Conservation (phyloP, 2,888 invertebrate genomes). For the Drosophila ochracea region DNA sequence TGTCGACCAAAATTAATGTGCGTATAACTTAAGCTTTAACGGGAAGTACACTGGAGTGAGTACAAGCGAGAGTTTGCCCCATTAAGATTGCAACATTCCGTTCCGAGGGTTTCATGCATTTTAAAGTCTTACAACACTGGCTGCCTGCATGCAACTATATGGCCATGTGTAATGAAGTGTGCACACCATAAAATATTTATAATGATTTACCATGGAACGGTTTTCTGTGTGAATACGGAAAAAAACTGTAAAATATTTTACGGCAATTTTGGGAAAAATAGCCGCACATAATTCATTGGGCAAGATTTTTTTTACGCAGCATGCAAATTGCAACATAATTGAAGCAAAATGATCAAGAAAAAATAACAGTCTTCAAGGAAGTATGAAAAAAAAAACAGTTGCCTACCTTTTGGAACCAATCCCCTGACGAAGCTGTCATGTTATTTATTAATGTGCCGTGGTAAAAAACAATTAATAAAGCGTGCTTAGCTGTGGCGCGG, state of each 20-base stretch:
- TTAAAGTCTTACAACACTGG: constrained; percentile 54
- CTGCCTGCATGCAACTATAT: constrained; percentile 35
- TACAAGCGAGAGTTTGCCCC: constrained; percentile 20
- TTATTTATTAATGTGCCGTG: constrained; percentile 52
- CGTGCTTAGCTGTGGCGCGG: constrained; percentile 29
- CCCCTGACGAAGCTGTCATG: constrained; percentile 35
- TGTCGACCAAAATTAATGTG: constrained; percentile 74
- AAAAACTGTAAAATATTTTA: constrained; percentile 29
- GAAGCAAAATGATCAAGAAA: constrained; percentile 57
- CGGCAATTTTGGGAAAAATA: constrained; percentile 44
- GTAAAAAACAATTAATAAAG: constrained; percentile 58
- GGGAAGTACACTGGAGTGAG: background rate
- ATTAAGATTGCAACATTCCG: constrained; percentile 70
- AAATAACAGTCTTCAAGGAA: background rate
- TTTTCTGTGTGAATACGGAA: background rate
- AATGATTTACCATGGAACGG: constrained; percentile 61
- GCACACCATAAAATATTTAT: constrained; percentile 71
- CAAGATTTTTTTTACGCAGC: constrained; percentile 68
- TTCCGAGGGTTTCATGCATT: constrained; percentile 68
- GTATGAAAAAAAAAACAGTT: constrained; percentile 6
- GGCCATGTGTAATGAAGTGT: constrained; percentile 73
- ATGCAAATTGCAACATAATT: constrained; percentile 74
- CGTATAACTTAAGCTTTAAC: constrained; percentile 60
- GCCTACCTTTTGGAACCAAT: constrained; percentile 33
- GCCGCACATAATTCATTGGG: constrained; percentile 36